Evolutionary conservation across 2,888 invertebrate genomes (phyloP).

Genomic region (Ptycholaimellus sp.): DNA sequence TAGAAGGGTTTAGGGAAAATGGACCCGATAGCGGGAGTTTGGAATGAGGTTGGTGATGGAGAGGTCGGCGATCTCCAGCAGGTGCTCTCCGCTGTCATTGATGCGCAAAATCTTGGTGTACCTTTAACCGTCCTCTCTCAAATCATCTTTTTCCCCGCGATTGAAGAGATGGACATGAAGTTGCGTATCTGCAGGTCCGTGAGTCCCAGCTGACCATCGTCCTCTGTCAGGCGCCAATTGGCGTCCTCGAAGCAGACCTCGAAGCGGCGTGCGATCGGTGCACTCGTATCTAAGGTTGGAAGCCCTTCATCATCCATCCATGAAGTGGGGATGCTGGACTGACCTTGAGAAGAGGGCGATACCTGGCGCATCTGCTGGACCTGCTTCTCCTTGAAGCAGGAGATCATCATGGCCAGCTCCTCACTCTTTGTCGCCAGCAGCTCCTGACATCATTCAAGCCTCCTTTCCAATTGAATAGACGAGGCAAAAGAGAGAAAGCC

Average conservation of each 20-base stretch:
- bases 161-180: conserved; percentile 43
- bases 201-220: conserved; percentile 88
- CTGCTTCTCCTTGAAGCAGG: conserved; percentile 29
- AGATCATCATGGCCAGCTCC: conserved; percentile 78
- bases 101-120: conserved; percentile 86
- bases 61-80: conserved; percentile 78
- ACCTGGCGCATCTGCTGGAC: conserved; percentile 18
- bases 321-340: no score
- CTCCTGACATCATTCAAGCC: conserved; percentile 17
- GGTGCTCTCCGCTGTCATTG: conserved; percentile 87
- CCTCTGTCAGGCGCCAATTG: conserved; percentile 86
- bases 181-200: conserved; percentile 81
- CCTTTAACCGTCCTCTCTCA: conserved; percentile 27
- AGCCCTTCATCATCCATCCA: no score
- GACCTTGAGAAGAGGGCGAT: conserved; percentile 33
- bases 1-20: neutral
- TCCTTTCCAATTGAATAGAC: no score
- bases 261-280: conserved; percentile 34
- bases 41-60: conserved; percentile 80
- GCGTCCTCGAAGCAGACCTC: conserved; percentile 96
- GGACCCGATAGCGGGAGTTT: conserved; percentile 63
- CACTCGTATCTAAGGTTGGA: neutral
- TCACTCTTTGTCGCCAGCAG: conserved; percentile 40
- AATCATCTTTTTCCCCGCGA: neutral
- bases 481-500: no score